Conservation (phyloP, 2,888 invertebrate genomes). For the Drosophila gaucha region DNA sequence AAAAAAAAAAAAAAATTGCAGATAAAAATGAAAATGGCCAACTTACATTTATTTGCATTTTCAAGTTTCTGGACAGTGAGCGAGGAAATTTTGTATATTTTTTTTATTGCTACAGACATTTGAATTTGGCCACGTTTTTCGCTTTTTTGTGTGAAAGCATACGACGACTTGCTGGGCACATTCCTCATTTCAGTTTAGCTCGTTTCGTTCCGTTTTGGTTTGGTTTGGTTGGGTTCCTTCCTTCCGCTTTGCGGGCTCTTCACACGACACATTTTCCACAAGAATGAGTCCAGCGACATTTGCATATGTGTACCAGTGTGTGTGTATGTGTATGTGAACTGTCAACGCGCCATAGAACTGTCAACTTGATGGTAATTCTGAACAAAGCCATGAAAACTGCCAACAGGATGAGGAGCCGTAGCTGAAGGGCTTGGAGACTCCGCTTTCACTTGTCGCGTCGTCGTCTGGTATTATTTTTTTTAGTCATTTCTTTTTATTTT, state of each 20-base stretch:
- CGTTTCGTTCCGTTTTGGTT: conserved; percentile 27
- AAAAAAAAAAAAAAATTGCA: conserved; percentile 22
- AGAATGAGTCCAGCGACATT: conserved; percentile 76
- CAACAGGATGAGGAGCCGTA: conserved; percentile 41
- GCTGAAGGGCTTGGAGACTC: conserved; percentile 19
- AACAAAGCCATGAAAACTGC: conserved; percentile 76
- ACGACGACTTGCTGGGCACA: conserved; percentile 47
- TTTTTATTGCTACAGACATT: conserved; percentile 36
- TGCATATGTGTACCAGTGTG: conserved; percentile 68
- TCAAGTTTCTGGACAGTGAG: conserved; percentile 65
- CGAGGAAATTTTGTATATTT: conserved; percentile 19
- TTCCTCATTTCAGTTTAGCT: conserved; percentile 69
- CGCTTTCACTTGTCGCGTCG: conserved; percentile 58
- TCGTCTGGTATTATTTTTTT: conserved; percentile 41
- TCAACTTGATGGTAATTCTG: conserved; percentile 82
- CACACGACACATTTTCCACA: conserved; percentile 73
- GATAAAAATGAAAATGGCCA: conserved; percentile 66
- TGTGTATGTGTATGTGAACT: conserved; percentile 64
- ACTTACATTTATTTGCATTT: conserved; percentile 80
- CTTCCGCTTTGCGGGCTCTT: conserved; percentile 75
- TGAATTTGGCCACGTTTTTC: conserved; percentile 34
- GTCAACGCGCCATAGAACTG: conserved; percentile 83
- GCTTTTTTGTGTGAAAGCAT: conserved; percentile 27
- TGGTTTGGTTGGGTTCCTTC: conserved; percentile 62
- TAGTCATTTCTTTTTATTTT: background rate